These are phyloP conservation scores for Halichoerus grypus DNA, from an alignment of 2,113 vertebrate genomes.

Conservation along the genomic window DNA sequence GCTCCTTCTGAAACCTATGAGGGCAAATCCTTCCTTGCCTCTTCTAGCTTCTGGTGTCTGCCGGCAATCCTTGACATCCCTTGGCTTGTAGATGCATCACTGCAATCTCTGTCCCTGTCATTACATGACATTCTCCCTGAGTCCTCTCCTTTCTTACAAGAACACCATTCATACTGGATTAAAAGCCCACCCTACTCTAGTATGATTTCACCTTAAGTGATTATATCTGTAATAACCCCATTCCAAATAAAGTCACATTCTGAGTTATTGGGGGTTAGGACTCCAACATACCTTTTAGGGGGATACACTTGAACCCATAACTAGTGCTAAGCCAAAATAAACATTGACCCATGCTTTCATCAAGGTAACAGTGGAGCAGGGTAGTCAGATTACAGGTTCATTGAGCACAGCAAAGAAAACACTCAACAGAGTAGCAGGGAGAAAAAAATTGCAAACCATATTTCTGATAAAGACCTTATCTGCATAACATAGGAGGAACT, in stretches of 20 bases:
- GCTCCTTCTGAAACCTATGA: neutral
- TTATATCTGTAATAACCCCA: neutral
- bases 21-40: neutral
- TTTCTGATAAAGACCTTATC: neutral
- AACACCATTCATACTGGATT: neutral
- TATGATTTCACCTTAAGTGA: neutral
- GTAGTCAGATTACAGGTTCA: neutral
- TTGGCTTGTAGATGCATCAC: neutral
- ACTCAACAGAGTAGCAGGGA: neutral
- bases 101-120: neutral
- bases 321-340: neutral
- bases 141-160: neutral
- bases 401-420: neutral
- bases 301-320: neutral
- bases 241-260: neutral
- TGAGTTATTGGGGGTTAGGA: neutral
- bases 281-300: neutral
- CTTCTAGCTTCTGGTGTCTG: neutral
- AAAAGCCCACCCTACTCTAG: neutral
- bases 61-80: fast-evolving
- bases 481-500: neutral
- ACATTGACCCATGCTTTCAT: neutral
- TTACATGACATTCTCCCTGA: neutral
- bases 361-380: neutral
- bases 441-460: neutral